Conservation (phyloP, 1,140 invertebrate genomes). For the Periplaneta americana region DNA sequence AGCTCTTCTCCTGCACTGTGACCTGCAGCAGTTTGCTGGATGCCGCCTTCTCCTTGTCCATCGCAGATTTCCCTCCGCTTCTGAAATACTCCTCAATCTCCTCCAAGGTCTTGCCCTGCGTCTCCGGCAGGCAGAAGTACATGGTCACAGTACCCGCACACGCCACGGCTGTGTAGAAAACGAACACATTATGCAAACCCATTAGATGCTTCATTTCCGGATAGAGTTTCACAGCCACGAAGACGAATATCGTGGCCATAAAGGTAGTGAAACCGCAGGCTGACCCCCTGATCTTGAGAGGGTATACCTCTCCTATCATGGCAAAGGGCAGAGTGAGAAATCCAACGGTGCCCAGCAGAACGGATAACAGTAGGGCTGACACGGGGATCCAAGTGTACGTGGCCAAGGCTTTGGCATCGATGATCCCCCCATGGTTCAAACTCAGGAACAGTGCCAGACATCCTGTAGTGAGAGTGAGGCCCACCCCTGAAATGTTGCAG, state of each 20-base stretch:
- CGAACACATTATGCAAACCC: constrained; percentile 58
- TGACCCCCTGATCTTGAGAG: constrained; percentile 56
- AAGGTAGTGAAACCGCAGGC: constrained; percentile 59
- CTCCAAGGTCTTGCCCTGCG: constrained; percentile 65
- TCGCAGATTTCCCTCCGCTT: background rate
- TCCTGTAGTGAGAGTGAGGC: constrained; percentile 53
- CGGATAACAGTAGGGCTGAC: constrained; percentile 47
- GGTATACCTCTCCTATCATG: constrained; percentile 69
- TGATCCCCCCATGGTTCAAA: constrained; percentile 22
- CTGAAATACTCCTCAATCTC: background rate
- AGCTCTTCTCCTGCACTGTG: too few relatives aligned
- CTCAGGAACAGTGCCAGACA: constrained; percentile 43
- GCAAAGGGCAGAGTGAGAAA: constrained; percentile 66
- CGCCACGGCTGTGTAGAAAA: constrained; percentile 62
- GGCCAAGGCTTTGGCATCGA: background rate
- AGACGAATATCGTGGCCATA: constrained; percentile 62
- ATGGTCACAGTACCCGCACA: constrained; percentile 63
- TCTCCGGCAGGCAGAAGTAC: constrained; percentile 67
- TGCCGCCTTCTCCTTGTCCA: background rate
- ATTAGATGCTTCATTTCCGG: constrained; percentile 48
- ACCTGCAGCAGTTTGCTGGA: too few relatives aligned
- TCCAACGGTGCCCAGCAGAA: constrained; percentile 54
- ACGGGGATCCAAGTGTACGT: constrained; percentile 37
- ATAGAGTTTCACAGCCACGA: constrained; percentile 68
- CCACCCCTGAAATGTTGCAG: constrained; percentile 51